A percentile compares a stretch with the other conserved stretches of the same genome.
phyloP scores from a whole-genome alignment of 2,113 vertebrate genomes.

The Osmerus eperlanus region DNA sequence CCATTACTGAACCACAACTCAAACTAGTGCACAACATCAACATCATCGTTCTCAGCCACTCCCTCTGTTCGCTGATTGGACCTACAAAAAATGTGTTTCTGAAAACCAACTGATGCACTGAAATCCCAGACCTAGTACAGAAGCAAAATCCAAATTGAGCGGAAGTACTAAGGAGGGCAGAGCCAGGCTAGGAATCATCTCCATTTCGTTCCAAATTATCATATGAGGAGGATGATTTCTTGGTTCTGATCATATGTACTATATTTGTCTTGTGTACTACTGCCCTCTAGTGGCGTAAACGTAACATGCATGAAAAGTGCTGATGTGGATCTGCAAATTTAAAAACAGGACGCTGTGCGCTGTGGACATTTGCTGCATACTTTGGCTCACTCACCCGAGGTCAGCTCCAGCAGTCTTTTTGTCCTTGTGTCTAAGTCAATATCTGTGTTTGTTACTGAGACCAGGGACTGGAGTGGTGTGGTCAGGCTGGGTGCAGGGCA shows the following conservation, averaged over 20 bases:
- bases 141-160: too few relatives aligned
- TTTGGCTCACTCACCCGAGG: constrained; percentile 52
- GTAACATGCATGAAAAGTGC: neutral
- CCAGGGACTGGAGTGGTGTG: neutral
- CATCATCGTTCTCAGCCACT: too few relatives aligned
- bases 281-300: constrained; percentile 11
- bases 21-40: too few relatives aligned
- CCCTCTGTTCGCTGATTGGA: too few relatives aligned
- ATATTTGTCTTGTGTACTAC: neutral
- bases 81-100: too few relatives aligned
- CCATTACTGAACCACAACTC: too few relatives aligned
- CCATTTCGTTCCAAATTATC: neutral
- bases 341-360: neutral
- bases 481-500: neutral
- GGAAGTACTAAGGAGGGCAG: too few relatives aligned
- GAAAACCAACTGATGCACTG: too few relatives aligned
- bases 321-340: neutral
- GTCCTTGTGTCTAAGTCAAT: constrained; percentile 37
- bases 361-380: neutral
- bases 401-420: constrained; percentile 55
- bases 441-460: neutral
- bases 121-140: too few relatives aligned
- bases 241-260: neutral
- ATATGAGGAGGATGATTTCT: neutral
- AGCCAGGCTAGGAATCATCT: neutral